Evolutionary conservation across 2,113 vertebrate species (phyloP).

Genomic region (Pongo pygmaeus): DNA sequence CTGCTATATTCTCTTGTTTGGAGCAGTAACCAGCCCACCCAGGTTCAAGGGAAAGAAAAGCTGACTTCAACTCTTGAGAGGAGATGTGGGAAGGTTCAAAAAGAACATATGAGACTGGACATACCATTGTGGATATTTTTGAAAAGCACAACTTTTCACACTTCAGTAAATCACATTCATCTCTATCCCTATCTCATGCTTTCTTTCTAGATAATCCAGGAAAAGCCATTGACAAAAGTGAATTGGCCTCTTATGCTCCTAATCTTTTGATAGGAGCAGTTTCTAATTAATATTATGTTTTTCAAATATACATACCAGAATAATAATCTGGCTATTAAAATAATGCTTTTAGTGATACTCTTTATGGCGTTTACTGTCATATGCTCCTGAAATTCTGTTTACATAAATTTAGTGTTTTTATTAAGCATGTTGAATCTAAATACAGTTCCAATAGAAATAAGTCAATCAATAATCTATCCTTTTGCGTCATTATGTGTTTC

Average conservation of each 20-base stretch:
- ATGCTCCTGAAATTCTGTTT: neutral
- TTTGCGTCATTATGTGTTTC: neutral
- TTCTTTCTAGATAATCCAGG: neutral
- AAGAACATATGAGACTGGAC: neutral
- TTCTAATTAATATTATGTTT: neutral
- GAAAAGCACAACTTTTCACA: neutral
- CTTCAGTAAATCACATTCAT: neutral
- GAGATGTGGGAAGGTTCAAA: neutral
- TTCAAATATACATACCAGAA: too few species aligned
- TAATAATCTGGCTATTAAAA: neutral
- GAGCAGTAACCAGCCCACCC: neutral
- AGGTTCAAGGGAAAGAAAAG: neutral
- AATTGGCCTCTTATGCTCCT: neutral
- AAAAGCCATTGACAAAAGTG: neutral
- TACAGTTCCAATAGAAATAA: neutral
- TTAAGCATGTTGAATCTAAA: neutral
- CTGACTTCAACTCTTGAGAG: neutral
- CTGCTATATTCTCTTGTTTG: neutral
- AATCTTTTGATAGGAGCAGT: neutral
- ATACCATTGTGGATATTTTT: neutral
- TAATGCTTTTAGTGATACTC: neutral
- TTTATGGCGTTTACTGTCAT: neutral
- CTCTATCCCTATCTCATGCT: neutral
- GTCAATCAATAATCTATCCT: neutral
- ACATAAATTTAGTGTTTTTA: neutral